These are phyloP conservation scores for Phylloscopus trochiloides DNA, from an alignment of 2,113 vertebrate genomes.

Conservation along the genomic window DNA sequence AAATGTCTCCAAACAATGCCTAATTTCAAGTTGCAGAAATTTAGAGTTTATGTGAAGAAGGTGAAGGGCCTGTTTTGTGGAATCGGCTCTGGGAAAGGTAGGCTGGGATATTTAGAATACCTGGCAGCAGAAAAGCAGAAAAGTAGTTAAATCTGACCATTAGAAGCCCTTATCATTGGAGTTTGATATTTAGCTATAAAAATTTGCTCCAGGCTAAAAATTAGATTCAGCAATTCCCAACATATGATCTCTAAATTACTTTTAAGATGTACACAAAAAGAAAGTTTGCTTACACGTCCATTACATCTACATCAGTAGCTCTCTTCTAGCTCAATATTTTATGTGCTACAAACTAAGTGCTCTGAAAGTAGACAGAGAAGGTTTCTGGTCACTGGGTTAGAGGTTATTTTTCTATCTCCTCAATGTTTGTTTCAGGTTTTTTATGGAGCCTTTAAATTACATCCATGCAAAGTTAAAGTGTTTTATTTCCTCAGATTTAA, in stretches of 20 bases:
- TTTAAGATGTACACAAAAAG: slow-evolving; percentile 19
- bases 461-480: background rate
- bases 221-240: background rate
- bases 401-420: background rate
- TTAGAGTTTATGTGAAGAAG: background rate
- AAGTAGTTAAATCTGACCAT: slow-evolving; percentile 9
- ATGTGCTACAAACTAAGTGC: background rate
- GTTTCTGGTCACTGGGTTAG: background rate
- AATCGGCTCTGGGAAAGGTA: background rate
- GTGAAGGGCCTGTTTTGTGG: background rate
- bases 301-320: background rate
- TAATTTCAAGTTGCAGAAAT: background rate
- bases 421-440: background rate
- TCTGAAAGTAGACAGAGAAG: background rate
- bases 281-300: slow-evolving; percentile 15
- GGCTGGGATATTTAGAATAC: background rate
- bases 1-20: background rate
- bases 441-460: background rate
- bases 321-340: slow-evolving; percentile 28
- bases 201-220: slow-evolving; percentile 38
- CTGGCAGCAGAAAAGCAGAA: background rate
- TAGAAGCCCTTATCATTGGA: background rate
- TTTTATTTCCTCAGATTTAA: background rate
- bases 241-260: slow-evolving; percentile 5
- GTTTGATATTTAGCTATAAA: slow-evolving; percentile 7